Evolutionary conservation across 2,888 invertebrate genomes (phyloP), one percentile per base, ranked within the genome.

Genomic region (Thecocarcelia acutangulata): DNA sequence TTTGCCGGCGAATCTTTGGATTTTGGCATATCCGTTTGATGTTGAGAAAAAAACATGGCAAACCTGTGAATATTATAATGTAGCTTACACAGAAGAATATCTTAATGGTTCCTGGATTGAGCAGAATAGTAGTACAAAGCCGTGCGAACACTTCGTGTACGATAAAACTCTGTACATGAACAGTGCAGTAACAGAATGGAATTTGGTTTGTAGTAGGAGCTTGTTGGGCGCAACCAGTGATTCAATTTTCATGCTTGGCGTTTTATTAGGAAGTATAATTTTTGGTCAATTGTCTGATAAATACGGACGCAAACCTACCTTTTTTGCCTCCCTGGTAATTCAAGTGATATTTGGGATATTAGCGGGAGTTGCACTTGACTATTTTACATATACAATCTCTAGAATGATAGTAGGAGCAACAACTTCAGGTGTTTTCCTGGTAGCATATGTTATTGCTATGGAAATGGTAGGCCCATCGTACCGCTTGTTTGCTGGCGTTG

Each of bases 371-470:
- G 92, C 95, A 0, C 94, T 94, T 0, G 94, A 95, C 85, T 94
- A 94, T 87, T 92, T 93, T 87, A 93, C 93, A 54, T 95, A 94
- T 87, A 93, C 94, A 17, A 89, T 94, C 69, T 92, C 94, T 42
- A 92, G 96, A 84, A 91, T 94, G 84, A 90, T 95, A 80, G 93
- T 96, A 33, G 96, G 96, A 13, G 93, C 94, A 11, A 94, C 94
- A 17, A 95, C 95, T 4, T 95, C 95, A 12, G 95, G 95, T 0
- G 94, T 95, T 13, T 95, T 95, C 86, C 91, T 95, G 78, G 95
- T 95, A 28, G 94, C 95, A 37, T 96, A 95, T 88, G 95, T 95
- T 52, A 94, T 96, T 85, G 94, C 95, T 93, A 92, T 91, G 90
- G 94, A 94, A 91, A 94, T 94, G 94, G 95, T 95, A 11, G 95